phyloP scores from a whole-genome alignment of 2,113 vertebrate species.

The Polypterus bichir region DNA sequence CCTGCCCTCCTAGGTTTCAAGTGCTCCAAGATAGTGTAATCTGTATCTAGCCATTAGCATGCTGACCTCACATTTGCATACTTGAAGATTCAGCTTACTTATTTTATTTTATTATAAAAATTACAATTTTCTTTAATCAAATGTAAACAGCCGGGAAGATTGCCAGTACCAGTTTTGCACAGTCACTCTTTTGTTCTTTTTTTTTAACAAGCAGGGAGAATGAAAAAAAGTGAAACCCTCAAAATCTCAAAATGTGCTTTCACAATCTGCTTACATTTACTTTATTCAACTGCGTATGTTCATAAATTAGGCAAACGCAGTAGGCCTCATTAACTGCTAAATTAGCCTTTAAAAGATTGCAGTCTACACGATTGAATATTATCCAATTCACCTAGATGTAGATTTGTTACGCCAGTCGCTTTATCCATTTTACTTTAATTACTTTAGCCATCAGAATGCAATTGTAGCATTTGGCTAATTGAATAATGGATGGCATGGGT shows the following conservation, averaged over 20 bases:
- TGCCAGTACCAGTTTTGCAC: too few relatives aligned
- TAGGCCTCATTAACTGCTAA: constrained; percentile 27
- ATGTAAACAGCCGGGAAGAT: too few relatives aligned
- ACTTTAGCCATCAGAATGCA: constrained; percentile 27
- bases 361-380: constrained; percentile 25
- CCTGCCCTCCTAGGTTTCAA: too few relatives aligned
- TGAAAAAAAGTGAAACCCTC: not conserved
- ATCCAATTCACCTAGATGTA: constrained; percentile 28
- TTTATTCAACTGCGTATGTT: constrained; percentile 13
- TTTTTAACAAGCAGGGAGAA: not conserved
- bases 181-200: not conserved
- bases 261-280: constrained; percentile 2
- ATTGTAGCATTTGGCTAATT: constrained; percentile 35
- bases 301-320: constrained; percentile 27
- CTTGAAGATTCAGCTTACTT: too few relatives aligned
- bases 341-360: constrained; percentile 31
- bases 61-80: too few relatives aligned
- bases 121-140: too few relatives aligned
- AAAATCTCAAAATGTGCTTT: not conserved
- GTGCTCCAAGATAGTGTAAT: too few relatives aligned
- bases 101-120: too few relatives aligned
- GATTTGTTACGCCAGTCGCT: constrained; percentile 18
- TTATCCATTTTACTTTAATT: constrained; percentile 28
- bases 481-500: constrained; percentile 24
- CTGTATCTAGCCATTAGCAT: too few relatives aligned